Evolutionary conservation across 2,888 invertebrate genomes (phyloP), one percentile per base, ranked within the genome.

Genomic region (Tetranychus piercei): DNA sequence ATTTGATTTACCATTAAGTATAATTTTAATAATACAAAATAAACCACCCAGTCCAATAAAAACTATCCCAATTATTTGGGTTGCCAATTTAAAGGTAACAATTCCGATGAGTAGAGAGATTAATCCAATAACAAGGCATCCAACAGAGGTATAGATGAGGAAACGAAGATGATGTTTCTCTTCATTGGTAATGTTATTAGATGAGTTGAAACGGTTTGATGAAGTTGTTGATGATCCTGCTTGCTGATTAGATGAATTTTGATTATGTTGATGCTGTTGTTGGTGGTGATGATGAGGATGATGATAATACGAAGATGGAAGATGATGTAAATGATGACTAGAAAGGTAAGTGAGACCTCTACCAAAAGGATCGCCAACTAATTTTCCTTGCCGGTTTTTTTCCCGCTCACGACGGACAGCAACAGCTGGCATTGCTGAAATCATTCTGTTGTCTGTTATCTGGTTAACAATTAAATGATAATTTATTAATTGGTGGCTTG

Each of bases 381-480:
- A 20, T 66, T 64, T 66, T 74, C 72, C 74, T 74, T 75, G 71
- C 78, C 83, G 82, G 75, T 88, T 84, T 82, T 89, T 89, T 78
- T 89, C 87, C 79, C 90, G 85, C 83, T 90, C 90, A 83, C 90
- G 89, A 82, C 90, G 88, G 73, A 90, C 89, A 75, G 90, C 90
- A 83, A 91, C 90, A 79, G 90, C 90, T 82, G 90, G 90, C 90
- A 90, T 90, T 77, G 90, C 90, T 80, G 90, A 90, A 82, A 90
- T 90, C 90, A 91, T 91, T 23, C 15, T 74, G 34, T 0, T 34
- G 34, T 34, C 4, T 34, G 34, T 1, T 34, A 4, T 23, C 23
- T 34, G 34, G 3, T 34, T 34, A 34, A 34, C 34, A 3, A 34
- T 34, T 34, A 34, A 34, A 5, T 34, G 34, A 0, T 4, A 34